Conservation (phyloP, 2,113 vertebrate species). For the Probosciger aterrimus region DNA sequence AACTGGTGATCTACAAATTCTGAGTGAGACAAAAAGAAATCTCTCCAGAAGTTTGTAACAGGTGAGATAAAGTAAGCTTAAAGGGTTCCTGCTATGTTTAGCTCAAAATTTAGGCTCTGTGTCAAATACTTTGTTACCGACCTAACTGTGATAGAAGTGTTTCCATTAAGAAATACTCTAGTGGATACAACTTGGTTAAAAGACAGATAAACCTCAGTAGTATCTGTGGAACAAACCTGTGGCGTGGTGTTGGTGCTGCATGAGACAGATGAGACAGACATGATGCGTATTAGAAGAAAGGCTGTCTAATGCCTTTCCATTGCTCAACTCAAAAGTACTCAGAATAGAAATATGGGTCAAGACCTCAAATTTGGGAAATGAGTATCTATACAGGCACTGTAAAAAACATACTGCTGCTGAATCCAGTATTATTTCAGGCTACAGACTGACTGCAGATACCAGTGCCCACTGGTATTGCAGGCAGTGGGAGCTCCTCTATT, state of each 20-base stretch:
- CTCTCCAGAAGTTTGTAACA: background rate
- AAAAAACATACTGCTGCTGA: background rate
- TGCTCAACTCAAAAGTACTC: background rate
- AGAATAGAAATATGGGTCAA: background rate
- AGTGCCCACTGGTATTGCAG: background rate
- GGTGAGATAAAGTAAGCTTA: background rate
- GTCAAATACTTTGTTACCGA: background rate
- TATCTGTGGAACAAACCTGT: background rate
- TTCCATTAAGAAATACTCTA: slow-evolving; percentile 4
- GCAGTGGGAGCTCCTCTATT: background rate
- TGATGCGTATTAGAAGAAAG: background rate
- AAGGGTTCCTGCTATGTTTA: background rate
- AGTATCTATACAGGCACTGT: background rate
- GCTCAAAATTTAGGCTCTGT: slow-evolving; percentile 14
- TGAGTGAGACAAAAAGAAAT: background rate
- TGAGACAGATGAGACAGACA: background rate
- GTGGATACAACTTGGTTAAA: background rate
- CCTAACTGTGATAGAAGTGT: background rate
- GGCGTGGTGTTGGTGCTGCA: background rate
- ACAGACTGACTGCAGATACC: background rate
- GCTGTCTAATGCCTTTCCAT: background rate
- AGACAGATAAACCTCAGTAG: background rate
- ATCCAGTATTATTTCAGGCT: background rate
- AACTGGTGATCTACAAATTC: background rate
- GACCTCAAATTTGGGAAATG: background rate